Evolutionary conservation across 2,113 vertebrate species (phyloP), one percentile per base, ranked within the genome.

Genomic region (Anguilla japonica): DNA sequence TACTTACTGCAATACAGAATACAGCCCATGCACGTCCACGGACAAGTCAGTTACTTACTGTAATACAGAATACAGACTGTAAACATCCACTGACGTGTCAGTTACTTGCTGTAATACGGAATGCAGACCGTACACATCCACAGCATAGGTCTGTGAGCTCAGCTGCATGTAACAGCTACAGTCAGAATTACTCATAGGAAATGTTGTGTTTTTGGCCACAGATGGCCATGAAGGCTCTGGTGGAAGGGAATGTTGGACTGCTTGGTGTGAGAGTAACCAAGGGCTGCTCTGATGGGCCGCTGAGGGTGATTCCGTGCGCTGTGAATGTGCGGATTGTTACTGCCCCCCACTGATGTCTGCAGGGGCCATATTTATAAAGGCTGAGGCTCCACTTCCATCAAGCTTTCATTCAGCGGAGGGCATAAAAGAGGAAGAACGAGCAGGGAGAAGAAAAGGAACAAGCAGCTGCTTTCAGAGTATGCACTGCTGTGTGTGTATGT

Each of bases 351-450:
- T 82, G 91, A 90, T 88, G 85, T 22, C 50, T 85, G 67, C 92
- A n/a, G 90, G 89, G 85, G 92, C 88, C 94, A 94, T 94, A 94
- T 93, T 91, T 90, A 87, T 94, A 92, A 95, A 93, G 94, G 93
- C 82, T 88, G 89, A 90, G 71, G 89, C 67, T 93, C 88, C 50
- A 88, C 89, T 90, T 92, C 94, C 90, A 92, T 89, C 39, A 90
- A 91, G 93, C 93, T 91, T 92, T 94, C 94, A 91, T 94, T 90
- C 88, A 81, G 79, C 87, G 89, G 90, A 88, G 91, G 86, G 57
- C 40, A 57, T 89, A 85, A 82, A 79, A 84, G 88, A 93, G 92
- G 90, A 90, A 85, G 92, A 93, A 93, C 92, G 87, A 92, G 91
- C 40, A 46, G 41, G 16, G 41, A 1, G 2, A 46, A 26, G 34